A percentile compares a stretch with the other conserved stretches of the same genome.
phyloP scores from a whole-genome alignment of 2,113 vertebrate species.

The Callospermophilus lateralis region DNA sequence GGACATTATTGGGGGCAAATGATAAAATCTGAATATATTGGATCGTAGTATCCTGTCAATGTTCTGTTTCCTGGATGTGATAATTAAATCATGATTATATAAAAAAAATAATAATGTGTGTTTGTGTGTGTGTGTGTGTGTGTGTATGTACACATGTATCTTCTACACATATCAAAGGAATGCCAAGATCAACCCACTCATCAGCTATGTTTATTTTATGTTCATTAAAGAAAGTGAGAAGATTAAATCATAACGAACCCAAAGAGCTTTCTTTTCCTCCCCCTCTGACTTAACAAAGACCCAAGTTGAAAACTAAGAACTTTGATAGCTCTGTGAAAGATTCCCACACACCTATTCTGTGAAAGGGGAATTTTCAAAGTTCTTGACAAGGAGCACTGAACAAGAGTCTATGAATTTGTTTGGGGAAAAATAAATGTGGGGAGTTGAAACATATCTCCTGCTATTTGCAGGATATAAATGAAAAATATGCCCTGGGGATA shows the following conservation, averaged over 20 bases:
- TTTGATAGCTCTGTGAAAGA: fast-evolving
- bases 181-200: neutral
- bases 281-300: neutral
- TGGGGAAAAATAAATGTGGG: constrained; percentile 40
- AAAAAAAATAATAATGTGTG: neutral
- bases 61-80: neutral
- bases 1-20: neutral
- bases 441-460: constrained; percentile 53
- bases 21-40: neutral
- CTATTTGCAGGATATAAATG: constrained; percentile 68
- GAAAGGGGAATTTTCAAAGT: neutral
- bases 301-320: neutral
- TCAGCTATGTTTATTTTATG: neutral
- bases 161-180: neutral
- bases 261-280: neutral
- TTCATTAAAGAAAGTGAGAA: neutral
- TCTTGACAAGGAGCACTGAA: neutral
- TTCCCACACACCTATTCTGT: neutral
- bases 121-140: neutral
- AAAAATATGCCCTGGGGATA: constrained; percentile 61
- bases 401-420: neutral
- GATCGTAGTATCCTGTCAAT: neutral
- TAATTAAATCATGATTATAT: neutral
- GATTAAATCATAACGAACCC: neutral
- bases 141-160: neutral